Evolutionary conservation across 2,888 invertebrate species (phyloP), one percentile per base, ranked within the genome.

Genomic region (Nezara viridula): DNA sequence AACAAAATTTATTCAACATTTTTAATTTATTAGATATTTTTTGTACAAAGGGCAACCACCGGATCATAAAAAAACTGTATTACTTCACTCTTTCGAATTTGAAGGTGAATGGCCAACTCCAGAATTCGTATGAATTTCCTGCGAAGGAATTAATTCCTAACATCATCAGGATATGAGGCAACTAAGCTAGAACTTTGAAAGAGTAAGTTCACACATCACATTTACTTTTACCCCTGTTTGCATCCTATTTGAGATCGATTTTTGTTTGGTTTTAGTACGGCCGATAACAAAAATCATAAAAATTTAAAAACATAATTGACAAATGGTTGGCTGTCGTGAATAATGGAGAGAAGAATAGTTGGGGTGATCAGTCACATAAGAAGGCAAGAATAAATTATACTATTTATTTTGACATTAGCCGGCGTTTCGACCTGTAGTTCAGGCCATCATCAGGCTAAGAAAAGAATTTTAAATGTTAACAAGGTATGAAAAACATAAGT

Each of bases 51-150:
- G 66, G 66, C 32, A 37, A 37, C 66, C 66, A 37, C 21, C 66
- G 19, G 32, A 73, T 27, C 66, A 37, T 73, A 73, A 73, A 73
- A 73, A 73, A 73, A 19, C 66, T 6, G 66, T 73, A 37, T 32
- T 73, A 37, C 66, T 73, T 19, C 66, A 73, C 7, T 37, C 66
- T 73, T 73, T 73, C 60, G 60, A 60, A 27, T 60, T 60, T 21
- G 60, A 60, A 60, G 60, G 60, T 73, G 66, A 73, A 73, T 73
- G 66, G 66, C 66, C 66, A 37, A 73, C 66, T 37, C 66, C 66
- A 73, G 66, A 73, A 73, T 2, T 73, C 19, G 66, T 73, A 37
- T 73, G 66, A 73, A 73, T 73, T 37, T 73, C 19, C 66, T 73
- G 32, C 66, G 19, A 27, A 60, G 27, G 27, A 14, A 14, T 27